phyloP scores from a whole-genome alignment of 2,888 invertebrate genomes.

The Melanchra persicariae region DNA sequence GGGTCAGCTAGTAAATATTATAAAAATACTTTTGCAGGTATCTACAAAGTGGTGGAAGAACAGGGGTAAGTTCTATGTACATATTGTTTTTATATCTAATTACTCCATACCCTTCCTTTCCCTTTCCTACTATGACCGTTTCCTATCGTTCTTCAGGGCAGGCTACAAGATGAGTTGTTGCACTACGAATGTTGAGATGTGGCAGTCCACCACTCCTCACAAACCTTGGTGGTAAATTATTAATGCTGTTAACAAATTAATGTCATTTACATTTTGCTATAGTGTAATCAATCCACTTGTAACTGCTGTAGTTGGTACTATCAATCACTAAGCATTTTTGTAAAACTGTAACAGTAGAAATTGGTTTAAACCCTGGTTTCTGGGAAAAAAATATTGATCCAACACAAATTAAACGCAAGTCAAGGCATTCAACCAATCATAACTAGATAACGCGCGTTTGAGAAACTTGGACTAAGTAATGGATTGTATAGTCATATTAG shows the following conservation, averaged over 20 bases:
- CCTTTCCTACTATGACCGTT: constrained; percentile 40
- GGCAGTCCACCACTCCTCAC: constrained; percentile 74
- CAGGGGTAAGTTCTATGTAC: constrained; percentile 76
- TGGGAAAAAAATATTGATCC: too few relatives aligned
- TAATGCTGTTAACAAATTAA: constrained; percentile 4
- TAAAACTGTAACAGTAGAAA: too few relatives aligned
- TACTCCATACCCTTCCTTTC: constrained; percentile 16
- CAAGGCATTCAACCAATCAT: too few relatives aligned
- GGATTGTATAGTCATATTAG: constrained; percentile 5
- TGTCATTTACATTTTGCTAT: background rate
- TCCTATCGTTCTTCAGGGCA: constrained; percentile 73
- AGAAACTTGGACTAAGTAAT: background rate
- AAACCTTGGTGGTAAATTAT: constrained; percentile 85
- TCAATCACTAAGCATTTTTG: too few relatives aligned
- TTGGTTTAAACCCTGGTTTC: too few relatives aligned
- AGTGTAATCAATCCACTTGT: background rate
- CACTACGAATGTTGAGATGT: constrained; percentile 81
- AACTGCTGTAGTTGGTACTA: too few relatives aligned
- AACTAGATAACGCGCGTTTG: too few relatives aligned
- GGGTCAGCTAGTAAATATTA: too few relatives aligned
- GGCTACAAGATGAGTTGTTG: constrained; percentile 82
- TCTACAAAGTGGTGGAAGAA: constrained; percentile 80
- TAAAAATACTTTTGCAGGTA: constrained; percentile 77
- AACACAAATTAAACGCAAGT: too few relatives aligned
- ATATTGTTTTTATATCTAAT: background rate